Evolutionary conservation across 2,888 invertebrate genomes (phyloP).

Genomic region (Actias luna): DNA sequence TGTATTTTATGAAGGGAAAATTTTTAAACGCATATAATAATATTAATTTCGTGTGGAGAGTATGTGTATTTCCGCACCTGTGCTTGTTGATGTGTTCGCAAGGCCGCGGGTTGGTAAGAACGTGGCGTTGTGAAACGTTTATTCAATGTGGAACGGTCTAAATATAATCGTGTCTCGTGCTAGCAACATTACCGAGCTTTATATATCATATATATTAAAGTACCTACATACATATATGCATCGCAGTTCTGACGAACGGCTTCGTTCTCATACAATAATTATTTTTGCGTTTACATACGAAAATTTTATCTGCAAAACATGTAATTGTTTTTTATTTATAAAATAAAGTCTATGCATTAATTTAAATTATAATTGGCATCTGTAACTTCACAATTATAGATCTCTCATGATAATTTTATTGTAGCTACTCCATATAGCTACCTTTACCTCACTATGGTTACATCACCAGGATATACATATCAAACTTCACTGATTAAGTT

Average conservation of each 20-base stretch:
- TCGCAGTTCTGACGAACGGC: background rate
- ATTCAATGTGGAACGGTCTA: slow-evolving; percentile 68
- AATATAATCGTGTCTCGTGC: slow-evolving; percentile 51
- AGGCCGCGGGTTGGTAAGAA: slow-evolving; percentile 54
- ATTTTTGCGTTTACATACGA: no score
- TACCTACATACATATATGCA: background rate
- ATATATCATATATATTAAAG: slow-evolving; percentile 21
- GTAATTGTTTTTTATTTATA: no score
- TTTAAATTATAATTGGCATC: no score
- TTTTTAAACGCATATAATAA: background rate
- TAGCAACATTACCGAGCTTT: slow-evolving; percentile 23
- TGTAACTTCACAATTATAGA: no score
- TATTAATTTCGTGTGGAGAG: background rate
- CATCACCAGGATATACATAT: no score
- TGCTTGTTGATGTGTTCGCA: slow-evolving; percentile 42
- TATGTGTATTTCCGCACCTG: slow-evolving; percentile 27
- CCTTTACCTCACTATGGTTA: no score
- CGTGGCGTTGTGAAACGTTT: slow-evolving; percentile 58
- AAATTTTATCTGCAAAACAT: no score
- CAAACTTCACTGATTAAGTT: no score
- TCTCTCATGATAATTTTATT: no score
- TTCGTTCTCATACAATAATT: background rate
- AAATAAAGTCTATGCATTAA: no score
- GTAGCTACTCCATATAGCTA: no score
- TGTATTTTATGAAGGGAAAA: background rate